Conservation (phyloP, 2,113 vertebrate species). For the Syrmaticus mikado region DNA sequence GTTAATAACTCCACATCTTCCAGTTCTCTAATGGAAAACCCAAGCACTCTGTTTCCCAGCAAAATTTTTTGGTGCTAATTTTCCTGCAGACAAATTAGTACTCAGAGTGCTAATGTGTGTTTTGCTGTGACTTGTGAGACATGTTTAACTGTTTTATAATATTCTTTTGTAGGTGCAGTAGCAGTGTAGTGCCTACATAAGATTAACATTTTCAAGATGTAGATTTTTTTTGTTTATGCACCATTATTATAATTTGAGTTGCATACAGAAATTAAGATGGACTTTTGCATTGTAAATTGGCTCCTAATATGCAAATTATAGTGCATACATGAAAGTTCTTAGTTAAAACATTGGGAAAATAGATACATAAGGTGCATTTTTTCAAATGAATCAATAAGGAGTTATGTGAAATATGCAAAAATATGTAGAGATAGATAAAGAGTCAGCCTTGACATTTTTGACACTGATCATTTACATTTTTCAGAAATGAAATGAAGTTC, state of each 20-base stretch:
- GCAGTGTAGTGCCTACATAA: neutral
- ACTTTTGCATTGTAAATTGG: conserved; percentile 52
- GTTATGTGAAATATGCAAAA: neutral
- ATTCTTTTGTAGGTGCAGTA: conserved; percentile 2
- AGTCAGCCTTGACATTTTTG: neutral
- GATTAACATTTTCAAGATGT: neutral
- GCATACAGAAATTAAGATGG: neutral
- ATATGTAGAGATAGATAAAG: neutral
- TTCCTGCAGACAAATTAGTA: conserved; percentile 5
- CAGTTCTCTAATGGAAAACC: neutral
- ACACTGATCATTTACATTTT: neutral
- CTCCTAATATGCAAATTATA: conserved; percentile 4
- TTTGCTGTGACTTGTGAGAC: conserved; percentile 32
- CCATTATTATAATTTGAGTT: conserved; percentile 36
- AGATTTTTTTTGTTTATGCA: neutral
- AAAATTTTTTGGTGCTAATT: conserved; percentile 12
- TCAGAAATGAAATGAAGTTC: neutral
- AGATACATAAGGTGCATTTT: neutral
- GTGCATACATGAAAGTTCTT: neutral
- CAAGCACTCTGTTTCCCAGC: neutral
- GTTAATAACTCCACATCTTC: neutral
- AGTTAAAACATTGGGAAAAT: neutral
- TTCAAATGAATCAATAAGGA: neutral
- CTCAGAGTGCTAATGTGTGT: neutral
- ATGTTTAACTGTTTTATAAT: neutral